phyloP scores from a whole-genome alignment of 2,888 invertebrate species.

The Athalia rosae region DNA sequence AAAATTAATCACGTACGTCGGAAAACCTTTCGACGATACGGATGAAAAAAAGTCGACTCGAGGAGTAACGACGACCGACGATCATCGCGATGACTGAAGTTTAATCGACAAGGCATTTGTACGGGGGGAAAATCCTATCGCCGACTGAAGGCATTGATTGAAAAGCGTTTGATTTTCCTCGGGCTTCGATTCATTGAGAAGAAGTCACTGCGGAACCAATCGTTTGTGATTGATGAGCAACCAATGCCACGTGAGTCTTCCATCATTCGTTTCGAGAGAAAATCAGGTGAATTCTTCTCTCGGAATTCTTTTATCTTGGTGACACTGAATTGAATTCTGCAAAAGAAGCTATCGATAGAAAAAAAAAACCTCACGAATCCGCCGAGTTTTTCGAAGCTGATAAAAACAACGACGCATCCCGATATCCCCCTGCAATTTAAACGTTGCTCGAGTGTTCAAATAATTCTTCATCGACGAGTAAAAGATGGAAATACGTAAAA shows the following conservation, averaged over 20 bases:
- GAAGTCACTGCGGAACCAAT: slow-evolving; percentile 2
- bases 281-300: slow-evolving; percentile 23
- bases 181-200: neutral
- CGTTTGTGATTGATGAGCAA: slow-evolving; percentile 40
- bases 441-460: no score
- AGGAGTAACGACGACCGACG: no score
- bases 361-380: neutral
- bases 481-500: no score
- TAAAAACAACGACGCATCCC: neutral
- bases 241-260: slow-evolving; percentile 40
- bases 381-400: neutral
- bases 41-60: no score
- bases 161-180: slow-evolving; percentile 18
- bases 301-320: neutral
- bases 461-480: no score
- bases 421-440: neutral
- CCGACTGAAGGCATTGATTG: neutral
- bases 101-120: neutral
- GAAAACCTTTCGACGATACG: no score
- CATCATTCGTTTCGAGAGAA: slow-evolving; percentile 25
- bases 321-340: slow-evolving; percentile 22
- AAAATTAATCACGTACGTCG: no score
- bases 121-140: neutral
- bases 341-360: neutral
- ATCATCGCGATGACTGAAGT: neutral